Conservation (phyloP, 2,888 invertebrate genomes). For the Drosophila tripunctata region DNA sequence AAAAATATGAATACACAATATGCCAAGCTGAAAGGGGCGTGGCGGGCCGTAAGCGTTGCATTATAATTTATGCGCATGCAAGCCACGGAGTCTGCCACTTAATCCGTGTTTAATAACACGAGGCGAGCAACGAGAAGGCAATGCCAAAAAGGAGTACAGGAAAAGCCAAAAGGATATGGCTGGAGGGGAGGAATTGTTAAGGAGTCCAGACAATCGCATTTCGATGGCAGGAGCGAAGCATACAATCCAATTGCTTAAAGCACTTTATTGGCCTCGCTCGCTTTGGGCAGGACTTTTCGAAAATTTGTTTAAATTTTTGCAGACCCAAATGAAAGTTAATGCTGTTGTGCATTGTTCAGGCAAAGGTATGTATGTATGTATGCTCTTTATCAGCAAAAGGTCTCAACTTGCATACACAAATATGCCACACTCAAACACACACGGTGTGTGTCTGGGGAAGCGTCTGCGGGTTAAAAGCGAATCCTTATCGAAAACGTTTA, state of each 20-base stretch:
- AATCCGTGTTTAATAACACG: conserved; percentile 80
- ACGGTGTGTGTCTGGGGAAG: conserved; percentile 6
- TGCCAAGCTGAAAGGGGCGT: conserved; percentile 38
- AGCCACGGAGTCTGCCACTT: conserved; percentile 78
- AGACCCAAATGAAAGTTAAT: conserved; percentile 38
- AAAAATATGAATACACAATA: conserved; percentile 13
- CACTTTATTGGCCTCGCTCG: conserved; percentile 48
- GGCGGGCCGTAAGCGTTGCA: conserved; percentile 57
- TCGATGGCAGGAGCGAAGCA: conserved; percentile 22
- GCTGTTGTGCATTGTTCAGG: conserved; percentile 60
- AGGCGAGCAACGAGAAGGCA: conserved; percentile 35
- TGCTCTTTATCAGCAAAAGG: conserved; percentile 77
- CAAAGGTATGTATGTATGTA: too few relatives aligned
- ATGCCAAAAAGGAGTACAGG: neutral
- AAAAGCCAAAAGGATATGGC: too few relatives aligned
- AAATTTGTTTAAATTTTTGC: conserved; percentile 41
- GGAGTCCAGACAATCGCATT: conserved; percentile 31
- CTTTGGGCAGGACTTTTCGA: conserved; percentile 36
- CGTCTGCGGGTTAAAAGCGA: conserved; percentile 78
- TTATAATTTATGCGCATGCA: conserved; percentile 80
- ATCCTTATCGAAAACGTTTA: conserved; percentile 81
- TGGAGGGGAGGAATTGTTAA: neutral
- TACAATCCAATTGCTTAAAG: conserved; percentile 48
- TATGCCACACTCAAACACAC: conserved; percentile 57
- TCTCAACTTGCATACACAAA: conserved; percentile 79